Evolutionary conservation across 1,140 invertebrate species (phyloP).

Genomic region (Drosophila mauritiana): DNA sequence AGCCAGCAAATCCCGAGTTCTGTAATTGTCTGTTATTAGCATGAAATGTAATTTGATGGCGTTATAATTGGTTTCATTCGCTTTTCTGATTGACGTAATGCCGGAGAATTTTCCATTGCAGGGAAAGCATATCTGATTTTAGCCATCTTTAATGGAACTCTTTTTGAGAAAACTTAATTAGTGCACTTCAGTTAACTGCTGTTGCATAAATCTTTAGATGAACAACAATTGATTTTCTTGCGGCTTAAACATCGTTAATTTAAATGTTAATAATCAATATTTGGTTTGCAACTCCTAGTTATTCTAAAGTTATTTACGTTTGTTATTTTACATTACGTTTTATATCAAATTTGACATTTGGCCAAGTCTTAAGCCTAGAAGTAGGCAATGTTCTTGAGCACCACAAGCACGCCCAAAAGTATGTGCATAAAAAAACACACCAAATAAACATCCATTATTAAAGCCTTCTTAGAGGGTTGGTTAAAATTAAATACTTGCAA

Average conservation of each 20-base stretch:
- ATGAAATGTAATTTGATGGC: constrained; percentile 47
- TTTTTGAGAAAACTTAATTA: not conserved
- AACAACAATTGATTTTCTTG: no score
- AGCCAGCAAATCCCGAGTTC: constrained; percentile 23
- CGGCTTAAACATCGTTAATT: no score
- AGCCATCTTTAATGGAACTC: no score
- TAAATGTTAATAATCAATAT: no score
- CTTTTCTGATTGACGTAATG: constrained; percentile 15
- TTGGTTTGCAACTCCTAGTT: not conserved
- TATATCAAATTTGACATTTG: not conserved
- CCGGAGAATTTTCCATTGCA: constrained; percentile 1
- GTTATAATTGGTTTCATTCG: constrained; percentile 42
- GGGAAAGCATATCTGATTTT: not conserved
- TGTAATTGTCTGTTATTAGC: constrained; percentile 48
- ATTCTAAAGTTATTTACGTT: not conserved
- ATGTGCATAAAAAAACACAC: not conserved
- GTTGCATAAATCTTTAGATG: no score
- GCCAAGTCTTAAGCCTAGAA: not conserved
- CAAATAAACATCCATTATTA: not conserved
- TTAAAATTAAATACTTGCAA: no score
- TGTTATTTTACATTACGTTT: not conserved
- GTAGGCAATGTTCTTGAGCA: not conserved
- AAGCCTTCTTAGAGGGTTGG: not conserved
- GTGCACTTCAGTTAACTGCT: not conserved
- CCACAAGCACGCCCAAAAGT: not conserved